These are phyloP conservation scores for Oryzias dopingdopingensis DNA, from an alignment of 2,797 vertebrate species.

Conservation along the genomic window DNA sequence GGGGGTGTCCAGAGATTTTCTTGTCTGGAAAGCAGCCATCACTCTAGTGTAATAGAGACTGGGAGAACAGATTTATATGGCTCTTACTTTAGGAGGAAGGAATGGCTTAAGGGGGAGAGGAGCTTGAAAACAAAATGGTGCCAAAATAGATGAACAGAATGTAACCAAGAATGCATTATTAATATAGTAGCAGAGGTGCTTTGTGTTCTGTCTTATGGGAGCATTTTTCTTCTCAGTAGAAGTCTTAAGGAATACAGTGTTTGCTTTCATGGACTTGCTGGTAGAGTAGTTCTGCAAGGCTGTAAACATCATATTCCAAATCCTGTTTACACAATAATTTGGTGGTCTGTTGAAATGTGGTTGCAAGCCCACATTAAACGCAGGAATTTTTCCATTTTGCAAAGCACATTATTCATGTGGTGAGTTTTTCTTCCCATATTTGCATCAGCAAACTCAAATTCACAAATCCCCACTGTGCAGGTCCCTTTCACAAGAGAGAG, in stretches of 20 bases:
- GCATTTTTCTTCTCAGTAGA: conserved; percentile 37
- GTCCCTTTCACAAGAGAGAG: conserved; percentile 47
- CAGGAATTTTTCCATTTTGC: conserved; percentile 63
- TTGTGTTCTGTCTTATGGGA: conserved; percentile 36
- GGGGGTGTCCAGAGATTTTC: conserved; percentile 61
- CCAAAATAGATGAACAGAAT: conserved; percentile 47
- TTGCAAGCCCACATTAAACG: conserved; percentile 22
- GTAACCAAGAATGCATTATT: conserved; percentile 62
- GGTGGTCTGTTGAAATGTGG: conserved; percentile 21
- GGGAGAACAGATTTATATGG: conserved; percentile 63
- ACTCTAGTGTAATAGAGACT: conserved; percentile 67
- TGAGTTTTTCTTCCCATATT: conserved; percentile 46
- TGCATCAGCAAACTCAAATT: conserved; percentile 63
- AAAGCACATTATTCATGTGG: conserved; percentile 5
- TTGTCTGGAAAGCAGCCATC: conserved; percentile 70
- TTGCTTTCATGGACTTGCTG: conserved; percentile 37
- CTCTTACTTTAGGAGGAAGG: conserved; percentile 58
- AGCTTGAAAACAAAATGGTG: conserved; percentile 56
- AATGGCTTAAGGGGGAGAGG: conserved; percentile 38
- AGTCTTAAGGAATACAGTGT: conserved; percentile 25
- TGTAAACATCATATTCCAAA: conserved; percentile 25
- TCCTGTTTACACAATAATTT: conserved; percentile 26
- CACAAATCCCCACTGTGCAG: conserved; percentile 57
- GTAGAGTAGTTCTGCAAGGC: conserved; percentile 15
- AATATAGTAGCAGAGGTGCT: conserved; percentile 40